phyloP scores from a whole-genome alignment of 2,888 invertebrate genomes.

The Ctena decussata region DNA sequence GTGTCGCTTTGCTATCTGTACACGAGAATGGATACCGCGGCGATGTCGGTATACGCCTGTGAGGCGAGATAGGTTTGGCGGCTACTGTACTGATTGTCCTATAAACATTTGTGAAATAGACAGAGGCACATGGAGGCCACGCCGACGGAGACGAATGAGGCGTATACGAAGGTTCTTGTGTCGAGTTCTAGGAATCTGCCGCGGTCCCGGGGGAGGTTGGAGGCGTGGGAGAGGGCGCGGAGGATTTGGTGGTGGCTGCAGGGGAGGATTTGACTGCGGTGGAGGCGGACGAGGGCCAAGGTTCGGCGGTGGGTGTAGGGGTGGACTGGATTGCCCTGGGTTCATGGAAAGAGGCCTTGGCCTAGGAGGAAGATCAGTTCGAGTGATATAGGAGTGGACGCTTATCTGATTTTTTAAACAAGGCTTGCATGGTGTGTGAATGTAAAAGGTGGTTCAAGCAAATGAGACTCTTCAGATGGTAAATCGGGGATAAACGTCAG shows the following conservation, averaged over 20 bases:
- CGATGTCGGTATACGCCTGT: conserved; percentile 17
- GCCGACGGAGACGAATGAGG: not conserved
- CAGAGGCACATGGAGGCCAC: not conserved
- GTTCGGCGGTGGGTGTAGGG: not conserved
- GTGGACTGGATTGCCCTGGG: not conserved
- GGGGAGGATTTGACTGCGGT: not conserved
- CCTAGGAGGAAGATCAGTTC: not conserved
- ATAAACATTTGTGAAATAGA: not conserved
- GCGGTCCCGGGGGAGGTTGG: not conserved
- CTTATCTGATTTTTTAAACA: too few species aligned
- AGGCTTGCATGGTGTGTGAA: not conserved
- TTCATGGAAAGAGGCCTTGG: not conserved
- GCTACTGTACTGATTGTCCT: conserved; percentile 11
- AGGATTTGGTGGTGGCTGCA: not conserved
- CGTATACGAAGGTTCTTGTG: conserved; percentile 10
- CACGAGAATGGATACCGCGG: not conserved
- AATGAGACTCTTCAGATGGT: not conserved
- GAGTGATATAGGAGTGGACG: not conserved
- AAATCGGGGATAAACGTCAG: not conserved
- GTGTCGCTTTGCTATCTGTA: not conserved
- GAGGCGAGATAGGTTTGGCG: not conserved
- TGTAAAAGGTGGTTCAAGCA: not conserved
- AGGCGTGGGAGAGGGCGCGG: not conserved
- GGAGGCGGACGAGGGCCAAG: not conserved
- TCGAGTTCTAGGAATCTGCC: not conserved